Base-by-base conservation (phyloP, 30 jellyfish, hydroid and myxozoan genomes). In the Aurelia coerulea region DNA sequence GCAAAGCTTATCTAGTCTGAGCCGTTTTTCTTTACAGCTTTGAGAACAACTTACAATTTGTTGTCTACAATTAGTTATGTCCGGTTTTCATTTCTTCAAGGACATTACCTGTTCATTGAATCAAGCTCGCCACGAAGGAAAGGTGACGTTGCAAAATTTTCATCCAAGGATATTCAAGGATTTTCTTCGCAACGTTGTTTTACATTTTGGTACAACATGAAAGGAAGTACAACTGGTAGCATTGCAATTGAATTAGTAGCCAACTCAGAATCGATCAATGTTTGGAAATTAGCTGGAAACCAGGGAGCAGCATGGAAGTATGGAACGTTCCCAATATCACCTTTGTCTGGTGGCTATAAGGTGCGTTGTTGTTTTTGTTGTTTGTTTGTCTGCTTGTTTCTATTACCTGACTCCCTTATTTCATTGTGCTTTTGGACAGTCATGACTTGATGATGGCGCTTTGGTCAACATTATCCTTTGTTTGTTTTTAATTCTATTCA, bases 151-250 rank as follows among this genome's bases (percentile, higher is more conserved):
- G 98, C 98, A 17, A 77, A 46, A 34, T 84, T 92, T 3, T 59
- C 84, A 10, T 78, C 97, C 34, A 71, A 84, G 5, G 34, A 29
- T 16, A 37, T 86, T 52, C 84, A 84, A 52, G 75, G 78, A 10
- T 33, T 84, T 2, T 16, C 87, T 1, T 19, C 46, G 2, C 74
- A 83, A n/a, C 88, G 98, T 0, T 86, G 98, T 53, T 49, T 92
- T 46, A 46, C 41, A 35, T 92, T 92, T 67, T 81, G 92, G 89
- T 92, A 86, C 86, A 33, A 62, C 85, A 92, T 92, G 98, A 35
- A 74, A 31, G 98, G 98, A 5, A 41, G 90, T 10, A 82, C 91
- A 12, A 87, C 76, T 7, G 98, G 98, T 0, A 66, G 80, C 9
- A 52, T 92, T 23, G 9, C 76, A 18, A 76, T 92, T 7, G 80